Base-by-base conservation (phyloP, 2,797 vertebrate species). In the Epinephelus malabaricus region DNA sequence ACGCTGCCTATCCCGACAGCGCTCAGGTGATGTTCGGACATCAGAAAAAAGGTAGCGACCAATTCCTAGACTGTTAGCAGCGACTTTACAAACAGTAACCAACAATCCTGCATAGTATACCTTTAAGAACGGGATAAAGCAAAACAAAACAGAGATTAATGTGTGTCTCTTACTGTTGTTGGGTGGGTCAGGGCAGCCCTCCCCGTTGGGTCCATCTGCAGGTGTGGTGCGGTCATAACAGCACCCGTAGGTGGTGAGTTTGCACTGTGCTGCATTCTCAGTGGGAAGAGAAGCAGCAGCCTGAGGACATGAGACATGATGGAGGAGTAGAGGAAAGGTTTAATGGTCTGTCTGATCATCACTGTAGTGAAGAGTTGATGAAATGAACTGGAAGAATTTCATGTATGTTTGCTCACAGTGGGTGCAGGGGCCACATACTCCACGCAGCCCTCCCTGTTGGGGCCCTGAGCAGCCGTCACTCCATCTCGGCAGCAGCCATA, bases 401-500 rank as follows among this genome's bases (percentile, higher is more conserved):
- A 9, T 66, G 43, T 45, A 2, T 38, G 47, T 63, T 65, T 70
- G 15, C 94, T 94, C 85, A 95, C 95, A 30, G 92, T 89, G 53
- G 68, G 83, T 53, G 69, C 47, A 6, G 68, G 65, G 2, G 88
- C 83, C 9, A 2, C 73, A 1, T 89, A 76, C 56, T 92, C 93
- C 0, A 56, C 23, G 47, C 98, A 99, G 59, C 97, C 98, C 72
- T 95, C 89, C 51, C 89, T 94, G 88, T 95, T 95, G 72, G 91
- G 95, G 0, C 97, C 98, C 76, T 85, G 92, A 5, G 98, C 97
- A 25, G 82, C 69, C 0, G 95, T 97, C 81, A 97, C 81, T 11
- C 97, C 95, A 8, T 99, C 97, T 7, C 87, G 91, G 85, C 98
- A 99, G 90, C 98, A 99, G 38, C 98, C 97, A 0, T 96, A 97